Percentiles rank a stretch among this genome's conserved stretches.
phyloP scores from a whole-genome alignment of 2,113 vertebrate species.

The Delphinus delphis region DNA sequence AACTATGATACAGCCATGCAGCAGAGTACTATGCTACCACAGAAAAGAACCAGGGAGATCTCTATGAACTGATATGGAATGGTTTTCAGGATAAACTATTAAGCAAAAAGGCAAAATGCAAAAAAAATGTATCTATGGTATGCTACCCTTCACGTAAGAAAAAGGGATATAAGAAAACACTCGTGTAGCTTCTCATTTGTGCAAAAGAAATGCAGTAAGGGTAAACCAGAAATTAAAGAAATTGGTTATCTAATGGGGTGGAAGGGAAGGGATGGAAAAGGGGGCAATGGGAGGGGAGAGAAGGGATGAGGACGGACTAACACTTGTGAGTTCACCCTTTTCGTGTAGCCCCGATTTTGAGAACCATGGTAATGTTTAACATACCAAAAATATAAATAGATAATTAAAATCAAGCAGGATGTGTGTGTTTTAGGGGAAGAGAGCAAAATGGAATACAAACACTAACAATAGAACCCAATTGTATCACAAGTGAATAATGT shows the following conservation, averaged over 20 bases:
- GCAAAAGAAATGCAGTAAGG: neutral
- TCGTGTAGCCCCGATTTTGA: neutral
- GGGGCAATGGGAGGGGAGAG: neutral
- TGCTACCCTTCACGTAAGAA: constrained; percentile 1
- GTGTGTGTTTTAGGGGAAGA: neutral
- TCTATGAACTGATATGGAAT: constrained; percentile 14
- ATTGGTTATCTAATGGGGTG: neutral
- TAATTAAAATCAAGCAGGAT: constrained; percentile 10
- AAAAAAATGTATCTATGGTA: neutral
- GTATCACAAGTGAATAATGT: neutral
- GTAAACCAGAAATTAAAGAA: constrained; percentile 18
- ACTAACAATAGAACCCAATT: neutral
- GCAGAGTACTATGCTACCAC: neutral
- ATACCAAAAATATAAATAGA: constrained; percentile 16
- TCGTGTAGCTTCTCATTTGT: neutral
- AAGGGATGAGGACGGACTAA: neutral
- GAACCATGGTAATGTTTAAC: neutral
- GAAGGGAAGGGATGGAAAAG: neutral
- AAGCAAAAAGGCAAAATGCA: neutral
- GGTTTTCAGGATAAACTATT: neutral
- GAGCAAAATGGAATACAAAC: neutral
- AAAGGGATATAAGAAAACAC: neutral
- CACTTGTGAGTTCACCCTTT: neutral
- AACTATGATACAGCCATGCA: neutral
- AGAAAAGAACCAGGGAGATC: neutral